Percentiles rank a stretch among this genome's conserved stretches.
Evolutionary conservation across 2,888 invertebrate genomes (phyloP).

Genomic region (Drosophila phalerata): DNA sequence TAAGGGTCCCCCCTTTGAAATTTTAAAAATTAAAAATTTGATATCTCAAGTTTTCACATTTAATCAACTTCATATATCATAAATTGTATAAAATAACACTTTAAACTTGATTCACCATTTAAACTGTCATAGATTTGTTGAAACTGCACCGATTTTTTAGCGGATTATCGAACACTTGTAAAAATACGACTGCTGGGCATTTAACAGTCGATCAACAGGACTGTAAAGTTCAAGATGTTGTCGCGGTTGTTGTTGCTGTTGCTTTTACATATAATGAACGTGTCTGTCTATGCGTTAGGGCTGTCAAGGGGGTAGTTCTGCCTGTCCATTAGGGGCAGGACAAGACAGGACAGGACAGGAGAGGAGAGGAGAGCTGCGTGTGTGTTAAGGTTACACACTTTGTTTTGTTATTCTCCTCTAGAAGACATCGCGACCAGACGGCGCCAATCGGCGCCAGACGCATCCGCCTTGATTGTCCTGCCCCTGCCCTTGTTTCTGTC

Average conservation of each 20-base stretch:
- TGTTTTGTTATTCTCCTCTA: conserved; percentile 44
- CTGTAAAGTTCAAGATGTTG: conserved; percentile 1
- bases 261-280: no score
- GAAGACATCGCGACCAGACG: conserved; percentile 66
- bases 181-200: background rate
- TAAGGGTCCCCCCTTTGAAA: no score
- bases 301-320: conserved; percentile 1
- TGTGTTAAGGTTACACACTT: conserved; percentile 76
- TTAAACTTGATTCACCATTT: no score
- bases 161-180: no score
- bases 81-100: no score
- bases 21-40: no score
- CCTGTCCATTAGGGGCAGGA: background rate
- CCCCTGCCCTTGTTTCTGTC: background rate
- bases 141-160: no score
- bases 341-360: background rate
- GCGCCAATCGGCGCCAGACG: conserved; percentile 60
- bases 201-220: background rate
- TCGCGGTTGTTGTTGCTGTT: conserved; percentile 33
- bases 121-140: no score
- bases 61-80: no score
- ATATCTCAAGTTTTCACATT: no score
- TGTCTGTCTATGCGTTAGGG: conserved; percentile 15
- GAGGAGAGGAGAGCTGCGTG: no score
- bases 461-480: conserved; percentile 21